Base-by-base conservation (phyloP, 2,113 vertebrate species). In the Seriola quinqueradiata region DNA sequence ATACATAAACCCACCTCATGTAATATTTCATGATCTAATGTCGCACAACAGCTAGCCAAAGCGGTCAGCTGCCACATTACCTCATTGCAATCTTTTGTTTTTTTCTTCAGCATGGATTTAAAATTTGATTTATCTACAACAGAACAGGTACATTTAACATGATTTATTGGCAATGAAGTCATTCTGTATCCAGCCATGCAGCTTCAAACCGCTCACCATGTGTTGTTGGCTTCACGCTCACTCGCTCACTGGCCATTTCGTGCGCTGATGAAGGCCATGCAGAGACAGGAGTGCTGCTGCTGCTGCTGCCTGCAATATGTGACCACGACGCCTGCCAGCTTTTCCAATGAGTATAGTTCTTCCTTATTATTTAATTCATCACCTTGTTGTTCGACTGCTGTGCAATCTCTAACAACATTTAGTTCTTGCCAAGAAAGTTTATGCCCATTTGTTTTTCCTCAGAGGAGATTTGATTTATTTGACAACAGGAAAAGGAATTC, bases 191-290 rank as follows among this genome's bases (percentile, higher is more conserved):
- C 77, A 81, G 70, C 82, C 75, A 74, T 40, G 86, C 86, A 78
- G 82, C 84, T 76, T 76, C 83, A 77, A 81, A 80, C 74, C 4
- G 32, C 84, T 89, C 81, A 44, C 72, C 69, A 64, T 85, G 85
- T 86, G 88, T 70, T 71, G 74, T 13, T 83, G 85, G 87, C 83
- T 91, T 75, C 81, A 58, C 36, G 48, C 59, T 87, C 57, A 12
- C 60, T 76, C 81, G 9, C 58, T 48, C 81, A 54, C 55, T 80
- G 64, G 75, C 65, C 79, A 75, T 87, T 84, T 78, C 69, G 70
- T 87, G 71, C 68, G 50, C 70, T 64, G 70, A 81, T 25, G 25
- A 83, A 83, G 79, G 32, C 61, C 50, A 60, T 57, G 77, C 69
- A 70, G 57, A 70, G 63, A 69, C 66, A 75, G 66, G 59, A 75